Evolutionary conservation across 2,888 invertebrate genomes (phyloP).

Genomic region (Mantis religiosa): DNA sequence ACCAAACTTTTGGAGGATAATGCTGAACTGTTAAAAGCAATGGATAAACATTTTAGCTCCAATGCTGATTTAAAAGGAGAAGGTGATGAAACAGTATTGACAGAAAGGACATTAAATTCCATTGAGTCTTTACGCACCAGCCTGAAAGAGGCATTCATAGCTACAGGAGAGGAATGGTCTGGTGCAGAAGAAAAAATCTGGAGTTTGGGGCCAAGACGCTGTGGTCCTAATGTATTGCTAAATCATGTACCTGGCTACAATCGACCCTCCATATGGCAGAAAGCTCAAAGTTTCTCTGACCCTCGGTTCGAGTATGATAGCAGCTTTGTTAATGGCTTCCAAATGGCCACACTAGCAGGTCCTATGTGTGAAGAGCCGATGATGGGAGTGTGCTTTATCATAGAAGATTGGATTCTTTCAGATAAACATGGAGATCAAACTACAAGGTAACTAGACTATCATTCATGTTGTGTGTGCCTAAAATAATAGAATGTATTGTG

Average conservation of each 20-base stretch:
- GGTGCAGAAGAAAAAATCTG: slow-evolving; percentile 67
- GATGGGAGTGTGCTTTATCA: slow-evolving; percentile 87
- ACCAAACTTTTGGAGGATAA: slow-evolving; percentile 69
- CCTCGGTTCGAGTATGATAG: slow-evolving; percentile 53
- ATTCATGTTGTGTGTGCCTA: no score
- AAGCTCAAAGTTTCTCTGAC: slow-evolving; percentile 25
- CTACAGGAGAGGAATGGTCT: slow-evolving; percentile 52
- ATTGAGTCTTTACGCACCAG: slow-evolving; percentile 52
- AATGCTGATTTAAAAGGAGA: background rate
- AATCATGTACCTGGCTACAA: slow-evolving; percentile 70
- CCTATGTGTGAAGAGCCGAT: slow-evolving; percentile 96
- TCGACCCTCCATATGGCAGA: slow-evolving; percentile 52
- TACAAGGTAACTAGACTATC: background rate
- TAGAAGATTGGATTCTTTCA: slow-evolving; percentile 73
- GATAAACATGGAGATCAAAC: background rate
- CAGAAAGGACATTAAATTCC: slow-evolving; percentile 44
- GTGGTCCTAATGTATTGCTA: slow-evolving; percentile 75
- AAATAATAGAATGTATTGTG: no score
- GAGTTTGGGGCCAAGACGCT: slow-evolving; percentile 87
- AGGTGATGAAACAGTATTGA: background rate
- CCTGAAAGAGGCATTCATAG: slow-evolving; percentile 56
- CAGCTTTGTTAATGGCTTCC: slow-evolving; percentile 81
- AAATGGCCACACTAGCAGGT: slow-evolving; percentile 81
- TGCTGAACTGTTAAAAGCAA: slow-evolving; percentile 57
- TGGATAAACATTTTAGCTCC: slow-evolving; percentile 18